Conservation (phyloP, 2,797 vertebrate genomes). For the Perodicticus potto region DNA sequence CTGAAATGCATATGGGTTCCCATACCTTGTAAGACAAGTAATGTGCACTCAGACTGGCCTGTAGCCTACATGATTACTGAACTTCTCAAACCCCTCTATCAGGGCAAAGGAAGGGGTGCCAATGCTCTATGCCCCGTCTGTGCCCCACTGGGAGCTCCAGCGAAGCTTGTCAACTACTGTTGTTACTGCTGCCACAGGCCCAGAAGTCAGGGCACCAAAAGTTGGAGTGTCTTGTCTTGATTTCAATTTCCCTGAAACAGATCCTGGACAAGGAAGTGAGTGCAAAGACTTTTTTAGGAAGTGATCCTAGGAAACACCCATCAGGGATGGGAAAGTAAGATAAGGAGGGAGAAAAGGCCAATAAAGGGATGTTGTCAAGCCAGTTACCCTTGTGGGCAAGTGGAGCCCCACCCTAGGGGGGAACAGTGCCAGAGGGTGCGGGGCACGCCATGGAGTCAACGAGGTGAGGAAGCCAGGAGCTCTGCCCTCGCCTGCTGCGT, state of each 20-base stretch:
- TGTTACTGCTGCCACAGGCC: background rate
- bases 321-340: background rate
- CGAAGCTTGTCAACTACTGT: background rate
- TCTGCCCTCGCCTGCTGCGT: too few species aligned
- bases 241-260: background rate
- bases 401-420: background rate
- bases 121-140: background rate
- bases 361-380: background rate
- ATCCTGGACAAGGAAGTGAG: background rate
- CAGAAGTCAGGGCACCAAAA: background rate
- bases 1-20: background rate
- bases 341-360: background rate
- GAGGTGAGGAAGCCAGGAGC: background rate
- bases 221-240: background rate
- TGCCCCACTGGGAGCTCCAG: background rate
- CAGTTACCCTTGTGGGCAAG: background rate
- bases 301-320: background rate
- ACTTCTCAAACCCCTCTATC: background rate
- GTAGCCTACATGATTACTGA: background rate
- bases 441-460: accelerated
- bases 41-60: background rate
- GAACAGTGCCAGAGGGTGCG: background rate
- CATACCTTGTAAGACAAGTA: background rate
- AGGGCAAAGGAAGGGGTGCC: background rate
- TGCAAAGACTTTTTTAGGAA: background rate